Conservation (phyloP, 2,888 invertebrate genomes). For the Eilema griseolum region DNA sequence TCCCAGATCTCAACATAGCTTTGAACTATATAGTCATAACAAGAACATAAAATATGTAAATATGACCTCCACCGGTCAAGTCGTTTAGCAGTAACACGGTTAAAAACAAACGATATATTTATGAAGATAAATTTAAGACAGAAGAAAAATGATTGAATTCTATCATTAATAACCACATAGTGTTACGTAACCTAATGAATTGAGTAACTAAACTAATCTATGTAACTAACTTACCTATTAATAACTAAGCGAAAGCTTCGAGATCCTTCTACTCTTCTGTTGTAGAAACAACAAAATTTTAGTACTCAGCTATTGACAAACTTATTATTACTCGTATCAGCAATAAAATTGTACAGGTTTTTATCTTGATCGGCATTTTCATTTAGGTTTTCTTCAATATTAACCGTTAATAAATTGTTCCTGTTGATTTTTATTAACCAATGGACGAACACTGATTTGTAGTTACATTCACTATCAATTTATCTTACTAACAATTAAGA, state of each 20-base stretch:
- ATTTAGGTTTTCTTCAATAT: not conserved
- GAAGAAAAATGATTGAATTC: not conserved
- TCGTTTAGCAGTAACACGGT: not conserved
- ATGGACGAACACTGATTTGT: no score
- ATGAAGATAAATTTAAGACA: not conserved
- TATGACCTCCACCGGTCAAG: not conserved
- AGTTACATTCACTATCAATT: no score
- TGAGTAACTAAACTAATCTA: not conserved
- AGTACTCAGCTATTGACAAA: not conserved
- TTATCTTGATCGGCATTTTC: not conserved
- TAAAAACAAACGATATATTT: not conserved
- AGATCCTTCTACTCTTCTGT: not conserved
- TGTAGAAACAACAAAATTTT: no score
- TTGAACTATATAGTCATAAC: not conserved
- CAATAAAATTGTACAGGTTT: not conserved
- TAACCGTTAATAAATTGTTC: not conserved
- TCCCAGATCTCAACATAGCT: not conserved
- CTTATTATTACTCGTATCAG: not conserved
- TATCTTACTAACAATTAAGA: no score
- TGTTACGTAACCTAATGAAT: not conserved
- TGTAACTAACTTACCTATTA: not conserved
- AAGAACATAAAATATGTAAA: conserved; percentile 1
- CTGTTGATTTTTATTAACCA: not conserved
- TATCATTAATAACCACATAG: not conserved
- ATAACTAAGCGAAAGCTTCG: not conserved